Conservation (phyloP, 2,888 invertebrate species). For the Barypeithes pellucidus region DNA sequence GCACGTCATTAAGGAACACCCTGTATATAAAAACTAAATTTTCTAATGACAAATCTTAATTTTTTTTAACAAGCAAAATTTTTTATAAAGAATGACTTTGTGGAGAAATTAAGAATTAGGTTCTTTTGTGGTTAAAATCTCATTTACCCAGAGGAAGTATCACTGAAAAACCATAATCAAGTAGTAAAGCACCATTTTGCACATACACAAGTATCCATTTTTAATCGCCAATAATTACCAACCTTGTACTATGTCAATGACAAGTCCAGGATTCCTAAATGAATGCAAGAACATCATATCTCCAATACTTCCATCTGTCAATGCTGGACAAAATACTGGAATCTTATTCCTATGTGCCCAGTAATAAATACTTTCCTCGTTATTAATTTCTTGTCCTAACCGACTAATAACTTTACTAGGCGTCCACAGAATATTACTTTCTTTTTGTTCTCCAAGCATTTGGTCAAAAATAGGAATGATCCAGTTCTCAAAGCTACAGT, state of each 20-base stretch:
- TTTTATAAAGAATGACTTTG: too few relatives aligned
- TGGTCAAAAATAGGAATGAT: conserved; percentile 93
- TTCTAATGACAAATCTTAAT: too few relatives aligned
- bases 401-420: conserved; percentile 90
- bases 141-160: too few relatives aligned
- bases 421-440: conserved; percentile 82
- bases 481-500: conserved; percentile 96
- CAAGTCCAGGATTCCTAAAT: conserved; percentile 91
- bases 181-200: too few relatives aligned
- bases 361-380: conserved; percentile 94
- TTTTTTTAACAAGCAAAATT: too few relatives aligned
- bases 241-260: conserved; percentile 94
- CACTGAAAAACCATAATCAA: too few relatives aligned
- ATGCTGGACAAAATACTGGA: conserved; percentile 96
- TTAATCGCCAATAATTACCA: too few relatives aligned
- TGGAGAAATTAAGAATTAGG: too few relatives aligned
- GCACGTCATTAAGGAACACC: too few relatives aligned
- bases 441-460: conserved; percentile 90
- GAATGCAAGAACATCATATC: conserved; percentile 99
- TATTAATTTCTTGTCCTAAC: conserved; percentile 91
- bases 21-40: too few relatives aligned
- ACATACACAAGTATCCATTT: too few relatives aligned
- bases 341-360: conserved; percentile 98
- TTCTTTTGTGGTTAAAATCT: too few relatives aligned
- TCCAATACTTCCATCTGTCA: conserved; percentile 97